Evolutionary conservation across 2,113 vertebrate species (phyloP).

Genomic region (Mobula hypostoma): DNA sequence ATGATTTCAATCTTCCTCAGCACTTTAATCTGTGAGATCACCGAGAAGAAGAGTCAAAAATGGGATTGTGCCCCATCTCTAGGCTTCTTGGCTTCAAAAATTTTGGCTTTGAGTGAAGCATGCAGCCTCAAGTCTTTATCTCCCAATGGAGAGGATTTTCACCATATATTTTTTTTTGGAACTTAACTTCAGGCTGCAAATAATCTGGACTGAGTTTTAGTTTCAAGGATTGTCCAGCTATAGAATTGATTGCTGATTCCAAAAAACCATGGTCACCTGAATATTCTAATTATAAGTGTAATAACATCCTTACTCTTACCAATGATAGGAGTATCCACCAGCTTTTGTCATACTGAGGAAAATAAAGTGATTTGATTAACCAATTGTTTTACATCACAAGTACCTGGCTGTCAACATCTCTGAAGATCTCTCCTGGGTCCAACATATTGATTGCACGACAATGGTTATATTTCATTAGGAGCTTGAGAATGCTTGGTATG

Average conservation of each 20-base stretch:
- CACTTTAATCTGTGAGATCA: too few species aligned
- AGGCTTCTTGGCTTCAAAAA: too few species aligned
- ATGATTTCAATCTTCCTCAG: too few species aligned
- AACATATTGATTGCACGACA: too few species aligned
- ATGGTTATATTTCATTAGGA: too few species aligned
- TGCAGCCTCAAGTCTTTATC: neutral
- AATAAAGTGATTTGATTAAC: neutral
- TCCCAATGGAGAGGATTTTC: neutral
- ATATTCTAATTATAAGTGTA: neutral
- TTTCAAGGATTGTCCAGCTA: neutral
- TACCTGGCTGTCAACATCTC: too few species aligned
- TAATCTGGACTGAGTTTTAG: neutral
- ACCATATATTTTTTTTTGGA: neutral
- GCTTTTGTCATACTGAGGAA: neutral
- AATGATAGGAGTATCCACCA: neutral
- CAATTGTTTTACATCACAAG: slow-evolving; percentile 1
- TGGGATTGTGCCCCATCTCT: too few species aligned
- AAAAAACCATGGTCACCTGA: neutral
- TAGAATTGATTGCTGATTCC: neutral
- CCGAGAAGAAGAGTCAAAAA: too few species aligned
- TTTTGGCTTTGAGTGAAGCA: too few species aligned
- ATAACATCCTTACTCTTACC: neutral
- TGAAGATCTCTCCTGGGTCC: too few species aligned
- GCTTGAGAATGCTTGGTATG: too few species aligned
- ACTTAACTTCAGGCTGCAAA: neutral